These are phyloP conservation scores for Caerostris darwini DNA, from an alignment of 1,140 invertebrate species.

Conservation along the genomic window DNA sequence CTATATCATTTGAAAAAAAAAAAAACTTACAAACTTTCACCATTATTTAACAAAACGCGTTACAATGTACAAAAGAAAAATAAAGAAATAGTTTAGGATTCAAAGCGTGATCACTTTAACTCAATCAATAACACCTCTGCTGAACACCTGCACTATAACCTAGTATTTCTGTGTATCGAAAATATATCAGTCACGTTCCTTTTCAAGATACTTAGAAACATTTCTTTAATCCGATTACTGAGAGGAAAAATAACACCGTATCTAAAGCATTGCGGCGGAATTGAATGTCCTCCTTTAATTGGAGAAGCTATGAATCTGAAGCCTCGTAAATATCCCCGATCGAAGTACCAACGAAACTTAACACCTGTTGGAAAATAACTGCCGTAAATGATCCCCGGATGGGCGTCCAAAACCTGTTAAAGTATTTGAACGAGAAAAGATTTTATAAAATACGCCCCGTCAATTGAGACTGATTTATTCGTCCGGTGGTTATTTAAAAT, in stretches of 20 bases:
- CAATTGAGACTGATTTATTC: background rate
- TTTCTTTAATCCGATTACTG: background rate
- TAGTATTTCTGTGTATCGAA: slow-evolving; percentile 1
- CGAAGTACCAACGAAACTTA: slow-evolving; percentile 9
- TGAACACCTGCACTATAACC: background rate
- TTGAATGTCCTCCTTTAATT: slow-evolving; percentile 10
- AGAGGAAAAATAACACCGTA: slow-evolving; percentile 7
- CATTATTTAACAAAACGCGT: too few relatives aligned
- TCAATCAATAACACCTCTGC: background rate
- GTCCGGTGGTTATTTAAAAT: slow-evolving; percentile 9
- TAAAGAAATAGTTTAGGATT: background rate
- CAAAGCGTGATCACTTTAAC: background rate
- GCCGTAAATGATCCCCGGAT: background rate
- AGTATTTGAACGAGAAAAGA: background rate
- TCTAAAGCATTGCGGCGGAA: background rate
- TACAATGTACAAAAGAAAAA: background rate
- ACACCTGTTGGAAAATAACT: slow-evolving; percentile 4
- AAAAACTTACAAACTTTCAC: too few relatives aligned
- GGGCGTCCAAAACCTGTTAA: slow-evolving; percentile 9
- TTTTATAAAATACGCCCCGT: background rate
- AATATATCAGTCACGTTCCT: slow-evolving; percentile 37
- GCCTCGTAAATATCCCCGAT: slow-evolving; percentile 4
- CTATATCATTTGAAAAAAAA: too few relatives aligned
- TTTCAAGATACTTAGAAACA: background rate
- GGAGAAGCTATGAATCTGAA: background rate